phyloP scores from a whole-genome alignment of 2,797 vertebrate species.

The Pangasius larnaudii region DNA sequence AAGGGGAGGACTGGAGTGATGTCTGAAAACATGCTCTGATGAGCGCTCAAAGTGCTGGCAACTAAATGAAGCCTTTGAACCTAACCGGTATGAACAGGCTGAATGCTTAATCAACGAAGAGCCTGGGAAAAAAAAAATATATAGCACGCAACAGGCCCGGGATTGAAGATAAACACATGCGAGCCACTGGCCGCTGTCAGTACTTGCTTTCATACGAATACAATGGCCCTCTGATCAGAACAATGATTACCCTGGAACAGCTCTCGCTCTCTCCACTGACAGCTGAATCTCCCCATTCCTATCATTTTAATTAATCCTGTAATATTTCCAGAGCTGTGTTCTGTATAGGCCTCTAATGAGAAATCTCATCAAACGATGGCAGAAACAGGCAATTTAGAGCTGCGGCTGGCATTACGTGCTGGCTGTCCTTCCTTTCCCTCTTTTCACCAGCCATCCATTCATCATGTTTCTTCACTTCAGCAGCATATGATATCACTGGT shows the following conservation, averaged over 20 bases:
- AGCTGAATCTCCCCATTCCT: slow-evolving; percentile 70
- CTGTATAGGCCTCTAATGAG: slow-evolving; percentile 78
- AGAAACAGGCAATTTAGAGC: slow-evolving; percentile 70
- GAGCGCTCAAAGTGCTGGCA: slow-evolving; percentile 59
- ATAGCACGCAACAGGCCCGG: slow-evolving; percentile 64
- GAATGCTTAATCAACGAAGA: slow-evolving; percentile 70
- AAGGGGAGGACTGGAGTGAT: slow-evolving; percentile 48
- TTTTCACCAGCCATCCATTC: slow-evolving; percentile 65
- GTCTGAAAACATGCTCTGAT: slow-evolving; percentile 59
- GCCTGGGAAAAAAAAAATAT: slow-evolving; percentile 45
- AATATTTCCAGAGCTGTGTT: slow-evolving; percentile 75
- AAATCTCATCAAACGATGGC: slow-evolving; percentile 76
- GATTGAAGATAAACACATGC: slow-evolving; percentile 72
- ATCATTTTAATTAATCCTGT: slow-evolving; percentile 82
- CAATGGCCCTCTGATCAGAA: slow-evolving; percentile 78
- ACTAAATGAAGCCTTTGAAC: slow-evolving; percentile 73
- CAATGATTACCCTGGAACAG: slow-evolving; percentile 70
- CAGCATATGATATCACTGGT: slow-evolving; percentile 14
- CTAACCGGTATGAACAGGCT: slow-evolving; percentile 62
- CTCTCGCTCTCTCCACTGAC: slow-evolving; percentile 66
- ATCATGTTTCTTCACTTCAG: slow-evolving; percentile 56
- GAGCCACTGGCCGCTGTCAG: slow-evolving; percentile 66
- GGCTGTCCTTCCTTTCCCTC: slow-evolving; percentile 53
- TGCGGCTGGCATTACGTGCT: slow-evolving; percentile 59
- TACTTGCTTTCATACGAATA: slow-evolving; percentile 70